These are phyloP conservation scores for Lepidostoma basale DNA, from an alignment of 1,140 invertebrate genomes.

Conservation along the genomic window DNA sequence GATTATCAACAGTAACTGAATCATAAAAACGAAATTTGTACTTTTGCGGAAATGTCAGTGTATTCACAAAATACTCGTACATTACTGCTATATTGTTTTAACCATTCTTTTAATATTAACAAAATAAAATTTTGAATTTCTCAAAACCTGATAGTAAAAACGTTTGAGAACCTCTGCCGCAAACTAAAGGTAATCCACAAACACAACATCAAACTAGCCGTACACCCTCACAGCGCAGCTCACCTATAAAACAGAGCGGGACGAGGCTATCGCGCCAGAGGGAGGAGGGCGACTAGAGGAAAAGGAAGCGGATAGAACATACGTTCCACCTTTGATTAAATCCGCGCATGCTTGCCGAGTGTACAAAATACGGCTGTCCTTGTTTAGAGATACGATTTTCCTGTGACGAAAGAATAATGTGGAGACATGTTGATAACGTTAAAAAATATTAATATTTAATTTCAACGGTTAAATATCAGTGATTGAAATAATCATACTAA, in stretches of 20 bases:
- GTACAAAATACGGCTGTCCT: slow-evolving; percentile 19
- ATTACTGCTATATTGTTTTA: too few relatives aligned
- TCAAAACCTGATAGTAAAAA: background rate
- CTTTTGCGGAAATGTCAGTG: background rate
- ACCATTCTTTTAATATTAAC: background rate
- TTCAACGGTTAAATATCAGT: too few relatives aligned
- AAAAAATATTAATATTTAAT: too few relatives aligned
- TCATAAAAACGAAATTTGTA: background rate
- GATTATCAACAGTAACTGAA: background rate
- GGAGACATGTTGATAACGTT: too few relatives aligned
- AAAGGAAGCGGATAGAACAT: slow-evolving; percentile 37
- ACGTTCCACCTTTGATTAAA: slow-evolving; percentile 36
- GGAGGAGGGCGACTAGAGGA: slow-evolving; percentile 4
- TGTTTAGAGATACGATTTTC: slow-evolving; percentile 16
- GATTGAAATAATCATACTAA: too few relatives aligned
- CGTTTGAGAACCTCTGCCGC: slow-evolving; percentile 1
- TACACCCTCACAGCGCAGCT: slow-evolving; percentile 4
- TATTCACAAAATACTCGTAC: background rate
- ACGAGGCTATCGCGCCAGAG: slow-evolving; percentile 7
- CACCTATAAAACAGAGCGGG: slow-evolving; percentile 28
- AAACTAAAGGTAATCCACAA: slow-evolving; percentile 36
- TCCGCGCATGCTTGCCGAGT: slow-evolving; percentile 20
- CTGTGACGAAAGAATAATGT: too few relatives aligned
- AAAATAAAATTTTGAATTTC: background rate
- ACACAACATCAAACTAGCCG: slow-evolving; percentile 10